A percentile compares a stretch with the other conserved stretches of the same genome.
Evolutionary conservation across 2,888 invertebrate species (phyloP).

Genomic region (Callinectes sapidus): DNA sequence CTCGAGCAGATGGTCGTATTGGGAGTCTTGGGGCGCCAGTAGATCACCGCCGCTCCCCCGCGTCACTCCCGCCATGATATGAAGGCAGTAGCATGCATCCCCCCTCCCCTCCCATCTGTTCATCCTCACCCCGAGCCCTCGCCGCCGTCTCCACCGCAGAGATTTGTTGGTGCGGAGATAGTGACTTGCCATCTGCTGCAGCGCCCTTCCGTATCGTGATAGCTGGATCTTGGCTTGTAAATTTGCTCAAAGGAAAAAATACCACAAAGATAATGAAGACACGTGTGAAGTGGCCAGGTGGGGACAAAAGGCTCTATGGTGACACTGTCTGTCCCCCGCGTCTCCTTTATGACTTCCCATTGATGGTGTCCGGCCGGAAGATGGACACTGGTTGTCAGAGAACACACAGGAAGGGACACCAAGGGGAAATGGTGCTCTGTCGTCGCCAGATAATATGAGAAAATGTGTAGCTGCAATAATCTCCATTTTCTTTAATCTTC

Average conservation of each 20-base stretch:
- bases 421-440: neutral
- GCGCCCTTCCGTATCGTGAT: slow-evolving; percentile 43
- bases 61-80: slow-evolving; percentile 33
- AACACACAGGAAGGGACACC: slow-evolving; percentile 28
- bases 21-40: slow-evolving; percentile 42
- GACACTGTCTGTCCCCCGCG: neutral
- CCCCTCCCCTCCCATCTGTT: neutral
- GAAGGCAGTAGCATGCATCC: slow-evolving; percentile 3
- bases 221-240: slow-evolving; percentile 50
- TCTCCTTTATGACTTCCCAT: neutral
- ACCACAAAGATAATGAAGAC: neutral
- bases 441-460: neutral
- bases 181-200: slow-evolving; percentile 40
- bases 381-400: slow-evolving; percentile 40
- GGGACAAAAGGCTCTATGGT: neutral
- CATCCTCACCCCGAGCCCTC: neutral
- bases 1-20: slow-evolving; percentile 44
- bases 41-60: slow-evolving; percentile 30
- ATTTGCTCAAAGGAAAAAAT: slow-evolving; percentile 20
- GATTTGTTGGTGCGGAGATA: slow-evolving; percentile 55
- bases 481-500: slow-evolving; percentile 67
- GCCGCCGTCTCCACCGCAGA: slow-evolving; percentile 13
- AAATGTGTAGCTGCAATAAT: slow-evolving; percentile 48
- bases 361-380: neutral
- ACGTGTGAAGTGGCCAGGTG: slow-evolving; percentile 22